These are phyloP conservation scores for Catharus fuscescens DNA, from an alignment of 2,113 vertebrate genomes.

Conservation along the genomic window DNA sequence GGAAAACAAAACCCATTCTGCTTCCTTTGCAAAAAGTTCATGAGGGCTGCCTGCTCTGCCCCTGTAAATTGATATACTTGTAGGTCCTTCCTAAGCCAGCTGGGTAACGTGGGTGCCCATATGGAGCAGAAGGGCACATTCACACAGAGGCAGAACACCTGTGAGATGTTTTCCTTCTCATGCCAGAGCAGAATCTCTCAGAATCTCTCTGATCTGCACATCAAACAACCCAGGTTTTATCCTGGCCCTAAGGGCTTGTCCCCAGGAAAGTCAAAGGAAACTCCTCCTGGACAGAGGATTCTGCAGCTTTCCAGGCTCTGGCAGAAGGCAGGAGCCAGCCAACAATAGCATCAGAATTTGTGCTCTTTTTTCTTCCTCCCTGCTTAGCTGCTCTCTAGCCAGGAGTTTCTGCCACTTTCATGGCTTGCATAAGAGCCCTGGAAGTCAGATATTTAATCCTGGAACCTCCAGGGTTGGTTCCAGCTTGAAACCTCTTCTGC, in stretches of 20 bases:
- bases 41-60: background rate
- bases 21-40: background rate
- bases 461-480: background rate
- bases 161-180: fast-evolving
- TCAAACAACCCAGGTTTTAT: background rate
- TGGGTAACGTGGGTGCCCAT: fast-evolving
- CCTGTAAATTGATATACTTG: fast-evolving
- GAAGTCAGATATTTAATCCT: background rate
- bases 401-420: background rate
- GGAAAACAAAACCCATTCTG: background rate
- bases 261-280: background rate
- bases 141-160: background rate
- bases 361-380: background rate
- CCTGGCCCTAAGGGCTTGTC: background rate
- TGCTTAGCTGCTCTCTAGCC: background rate
- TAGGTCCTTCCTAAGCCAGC: background rate
- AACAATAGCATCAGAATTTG: background rate
- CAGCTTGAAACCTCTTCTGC: background rate
- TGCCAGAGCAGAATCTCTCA: background rate
- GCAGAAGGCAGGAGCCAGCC: background rate
- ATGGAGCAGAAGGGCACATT: fast-evolving
- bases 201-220: background rate
- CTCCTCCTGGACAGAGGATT: background rate
- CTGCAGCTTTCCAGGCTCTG: background rate
- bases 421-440: background rate